Conservation (phyloP, 2,113 vertebrate species). For the Ptilorrhoa leucosticta region DNA sequence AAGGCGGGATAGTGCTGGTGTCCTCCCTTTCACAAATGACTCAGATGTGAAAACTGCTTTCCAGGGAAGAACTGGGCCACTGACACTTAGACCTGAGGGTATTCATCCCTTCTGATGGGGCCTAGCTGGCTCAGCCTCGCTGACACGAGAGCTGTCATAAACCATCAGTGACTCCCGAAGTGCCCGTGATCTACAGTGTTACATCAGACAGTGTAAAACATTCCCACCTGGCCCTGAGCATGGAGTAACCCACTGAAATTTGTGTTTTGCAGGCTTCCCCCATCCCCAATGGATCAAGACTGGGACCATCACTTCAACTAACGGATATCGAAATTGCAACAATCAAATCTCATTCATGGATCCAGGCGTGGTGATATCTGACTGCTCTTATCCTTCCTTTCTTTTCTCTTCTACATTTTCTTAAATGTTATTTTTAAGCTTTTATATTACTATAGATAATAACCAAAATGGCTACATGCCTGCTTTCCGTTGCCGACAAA, state of each 20-base stretch:
- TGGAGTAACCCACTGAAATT: background rate
- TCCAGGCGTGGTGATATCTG: background rate
- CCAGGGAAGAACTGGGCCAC: background rate
- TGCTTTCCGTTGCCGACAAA: background rate
- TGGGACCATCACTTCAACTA: background rate
- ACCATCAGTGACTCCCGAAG: accelerated
- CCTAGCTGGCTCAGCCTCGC: background rate
- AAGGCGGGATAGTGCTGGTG: accelerated
- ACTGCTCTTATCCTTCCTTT: background rate
- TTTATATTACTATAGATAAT: background rate
- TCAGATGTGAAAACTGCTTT: background rate
- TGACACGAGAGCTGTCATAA: background rate
- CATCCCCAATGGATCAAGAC: background rate
- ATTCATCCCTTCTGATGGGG: background rate
- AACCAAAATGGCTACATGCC: background rate
- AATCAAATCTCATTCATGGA: background rate
- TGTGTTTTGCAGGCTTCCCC: background rate
- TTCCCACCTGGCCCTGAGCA: background rate
- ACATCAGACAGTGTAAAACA: background rate
- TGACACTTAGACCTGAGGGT: background rate
- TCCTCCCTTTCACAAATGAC: background rate
- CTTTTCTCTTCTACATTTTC: background rate
- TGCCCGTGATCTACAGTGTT: accelerated
- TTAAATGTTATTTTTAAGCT: background rate
- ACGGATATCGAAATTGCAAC: background rate